phyloP scores from a whole-genome alignment of 2,113 vertebrate genomes.

The Panthera uncia region DNA sequence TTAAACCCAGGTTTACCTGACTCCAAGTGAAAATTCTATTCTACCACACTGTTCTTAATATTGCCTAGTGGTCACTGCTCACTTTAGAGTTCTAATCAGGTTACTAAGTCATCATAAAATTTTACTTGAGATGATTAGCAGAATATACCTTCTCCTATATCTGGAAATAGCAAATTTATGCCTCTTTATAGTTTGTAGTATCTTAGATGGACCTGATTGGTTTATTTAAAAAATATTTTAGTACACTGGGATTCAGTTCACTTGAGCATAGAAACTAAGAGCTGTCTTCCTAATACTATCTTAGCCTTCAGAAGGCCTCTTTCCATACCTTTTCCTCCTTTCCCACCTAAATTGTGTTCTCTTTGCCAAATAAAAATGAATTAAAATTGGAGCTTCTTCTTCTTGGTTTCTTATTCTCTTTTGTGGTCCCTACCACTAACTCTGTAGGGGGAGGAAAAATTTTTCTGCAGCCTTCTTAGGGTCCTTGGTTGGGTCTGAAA shows the following conservation, averaged over 20 bases:
- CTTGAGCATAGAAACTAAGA: background rate
- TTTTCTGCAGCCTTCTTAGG: background rate
- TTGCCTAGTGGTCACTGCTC: background rate
- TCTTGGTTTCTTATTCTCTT: background rate
- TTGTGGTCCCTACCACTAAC: background rate
- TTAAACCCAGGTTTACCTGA: background rate
- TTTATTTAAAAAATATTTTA: background rate
- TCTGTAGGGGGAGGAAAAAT: background rate
- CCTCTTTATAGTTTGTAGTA: background rate
- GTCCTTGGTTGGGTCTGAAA: background rate
- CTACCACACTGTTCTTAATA: background rate
- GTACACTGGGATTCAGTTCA: background rate
- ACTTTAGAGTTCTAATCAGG: background rate
- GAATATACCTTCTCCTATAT: background rate
- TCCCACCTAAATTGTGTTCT: background rate
- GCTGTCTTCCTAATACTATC: background rate
- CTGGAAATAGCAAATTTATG: background rate
- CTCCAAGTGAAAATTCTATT: background rate
- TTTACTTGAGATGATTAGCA: background rate
- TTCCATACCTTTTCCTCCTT: background rate
- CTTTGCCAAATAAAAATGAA: background rate
- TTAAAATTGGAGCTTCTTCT: background rate
- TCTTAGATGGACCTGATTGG: background rate
- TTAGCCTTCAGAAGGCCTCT: background rate
- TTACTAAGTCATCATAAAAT: background rate